Percentiles rank a stretch among this genome's conserved stretches.
These are phyloP conservation scores for Saimiri boliviensis DNA, from an alignment of 2,113 vertebrate species.

Conservation along the genomic window DNA sequence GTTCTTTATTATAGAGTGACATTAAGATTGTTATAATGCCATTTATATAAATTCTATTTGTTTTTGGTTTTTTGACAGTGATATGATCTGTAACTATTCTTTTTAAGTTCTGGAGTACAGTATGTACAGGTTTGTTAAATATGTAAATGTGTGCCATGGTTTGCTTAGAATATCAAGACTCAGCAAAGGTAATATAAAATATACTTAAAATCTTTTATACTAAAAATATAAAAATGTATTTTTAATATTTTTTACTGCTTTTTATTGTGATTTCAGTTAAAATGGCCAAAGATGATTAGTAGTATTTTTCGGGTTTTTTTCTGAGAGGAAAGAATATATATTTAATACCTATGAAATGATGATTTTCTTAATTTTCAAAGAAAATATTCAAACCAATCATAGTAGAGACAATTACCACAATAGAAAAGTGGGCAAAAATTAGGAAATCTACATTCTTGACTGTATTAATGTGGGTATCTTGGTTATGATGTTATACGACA, in stretches of 20 bases:
- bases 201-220: no score
- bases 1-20: neutral
- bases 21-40: neutral
- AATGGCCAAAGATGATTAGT: neutral
- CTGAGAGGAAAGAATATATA: neutral
- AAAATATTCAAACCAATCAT: neutral
- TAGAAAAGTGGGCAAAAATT: neutral
- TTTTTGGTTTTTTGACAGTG: neutral
- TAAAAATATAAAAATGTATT: neutral
- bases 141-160: neutral
- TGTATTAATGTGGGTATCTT: neutral
- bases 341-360: neutral
- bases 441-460: neutral
- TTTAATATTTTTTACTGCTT: neutral
- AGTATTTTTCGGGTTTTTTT: no score
- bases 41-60: neutral
- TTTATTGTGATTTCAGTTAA: neutral
- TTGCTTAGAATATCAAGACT: neutral
- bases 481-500: neutral
- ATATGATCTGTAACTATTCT: neutral
- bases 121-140: no score
- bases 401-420: neutral
- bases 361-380: neutral
- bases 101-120: no score
- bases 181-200: neutral